Conservation (phyloP, 2,888 invertebrate genomes). For the Phyllotreta striolata region DNA sequence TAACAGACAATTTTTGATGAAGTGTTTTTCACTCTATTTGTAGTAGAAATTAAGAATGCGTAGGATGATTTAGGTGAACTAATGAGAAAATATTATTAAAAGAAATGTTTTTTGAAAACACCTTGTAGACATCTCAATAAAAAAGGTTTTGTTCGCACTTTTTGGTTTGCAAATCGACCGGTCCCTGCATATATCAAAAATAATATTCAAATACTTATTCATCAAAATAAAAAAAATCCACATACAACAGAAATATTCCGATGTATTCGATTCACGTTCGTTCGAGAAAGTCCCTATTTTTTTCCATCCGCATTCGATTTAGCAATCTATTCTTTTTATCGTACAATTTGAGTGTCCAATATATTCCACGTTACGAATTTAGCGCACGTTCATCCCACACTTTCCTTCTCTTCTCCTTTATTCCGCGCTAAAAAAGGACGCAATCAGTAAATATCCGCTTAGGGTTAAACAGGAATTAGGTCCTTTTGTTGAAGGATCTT, state of each 20-base stretch:
- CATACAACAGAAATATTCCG: constrained; percentile 37
- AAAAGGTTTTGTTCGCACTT: no score
- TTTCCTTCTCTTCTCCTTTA: constrained; percentile 17
- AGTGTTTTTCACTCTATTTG: no score
- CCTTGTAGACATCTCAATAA: no score
- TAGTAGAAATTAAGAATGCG: no score
- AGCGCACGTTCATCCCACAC: constrained; percentile 42
- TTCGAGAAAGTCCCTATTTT: constrained; percentile 51
- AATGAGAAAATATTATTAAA: no score
- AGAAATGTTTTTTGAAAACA: no score
- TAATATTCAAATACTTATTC: constrained; percentile 54
- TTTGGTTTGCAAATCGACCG: no score
- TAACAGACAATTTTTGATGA: no score
- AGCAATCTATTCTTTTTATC: constrained; percentile 61
- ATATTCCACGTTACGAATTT: constrained; percentile 40
- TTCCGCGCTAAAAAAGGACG: neutral
- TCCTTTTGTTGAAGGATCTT: no score
- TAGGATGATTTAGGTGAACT: no score
- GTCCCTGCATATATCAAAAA: constrained; percentile 22
- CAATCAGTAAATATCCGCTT: no score
- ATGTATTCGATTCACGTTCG: constrained; percentile 55
- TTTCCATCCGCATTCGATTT: constrained; percentile 60
- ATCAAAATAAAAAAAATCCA: constrained; percentile 49
- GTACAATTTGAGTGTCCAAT: constrained; percentile 58
- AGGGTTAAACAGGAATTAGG: no score